Percentiles rank a stretch among this genome's conserved stretches.
phyloP scores from a whole-genome alignment of 1,140 invertebrate genomes.

The Zaprionus ghesquierei region DNA sequence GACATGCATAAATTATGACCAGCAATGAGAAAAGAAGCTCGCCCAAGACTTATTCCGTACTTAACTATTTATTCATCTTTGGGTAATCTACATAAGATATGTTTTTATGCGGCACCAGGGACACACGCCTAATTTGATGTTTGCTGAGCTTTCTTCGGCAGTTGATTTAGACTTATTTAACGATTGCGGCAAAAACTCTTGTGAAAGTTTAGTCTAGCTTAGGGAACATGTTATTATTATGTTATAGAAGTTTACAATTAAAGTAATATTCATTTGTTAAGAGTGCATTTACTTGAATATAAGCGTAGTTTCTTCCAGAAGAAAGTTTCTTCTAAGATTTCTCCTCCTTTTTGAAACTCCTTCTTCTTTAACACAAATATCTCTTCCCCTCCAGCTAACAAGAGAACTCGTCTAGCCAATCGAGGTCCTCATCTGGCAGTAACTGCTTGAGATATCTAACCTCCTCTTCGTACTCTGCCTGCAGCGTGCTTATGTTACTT shows the following conservation, averaged over 20 bases:
- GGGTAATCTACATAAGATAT: slow-evolving; percentile 31
- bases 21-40: slow-evolving; percentile 37
- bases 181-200: background rate
- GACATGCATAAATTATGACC: slow-evolving; percentile 68
- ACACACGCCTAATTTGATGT: background rate
- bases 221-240: no score
- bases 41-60: slow-evolving; percentile 13
- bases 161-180: background rate
- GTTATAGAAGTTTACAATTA: no score
- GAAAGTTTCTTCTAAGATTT: no score
- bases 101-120: background rate
- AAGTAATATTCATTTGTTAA: no score
- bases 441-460: background rate
- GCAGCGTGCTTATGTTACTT: background rate
- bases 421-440: background rate
- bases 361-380: background rate
- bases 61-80: slow-evolving; percentile 40
- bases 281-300: no score
- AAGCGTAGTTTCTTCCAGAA: no score
- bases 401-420: background rate
- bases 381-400: background rate
- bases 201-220: background rate
- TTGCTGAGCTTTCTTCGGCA: no score
- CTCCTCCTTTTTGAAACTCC: no score
- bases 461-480: slow-evolving; percentile 10